Conservation (phyloP, 92 coral and sea anemone genomes). For the Galaxea fascicularis region DNA sequence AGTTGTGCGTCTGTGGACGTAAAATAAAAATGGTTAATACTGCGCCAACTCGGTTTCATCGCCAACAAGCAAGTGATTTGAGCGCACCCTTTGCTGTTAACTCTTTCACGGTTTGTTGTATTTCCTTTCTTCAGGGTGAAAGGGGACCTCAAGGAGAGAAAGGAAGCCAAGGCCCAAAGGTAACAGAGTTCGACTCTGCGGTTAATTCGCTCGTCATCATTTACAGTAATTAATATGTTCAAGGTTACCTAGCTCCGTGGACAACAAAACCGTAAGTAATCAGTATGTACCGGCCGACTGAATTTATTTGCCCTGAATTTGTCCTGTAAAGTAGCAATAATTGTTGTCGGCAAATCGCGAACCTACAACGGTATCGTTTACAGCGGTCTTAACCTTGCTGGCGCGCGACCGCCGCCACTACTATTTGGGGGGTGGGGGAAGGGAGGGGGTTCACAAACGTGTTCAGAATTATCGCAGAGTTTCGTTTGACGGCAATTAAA, state of each 20-base stretch:
- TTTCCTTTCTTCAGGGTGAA: conserved; percentile 28
- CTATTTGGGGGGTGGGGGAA: neutral
- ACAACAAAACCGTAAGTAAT: neutral
- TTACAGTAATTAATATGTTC: neutral
- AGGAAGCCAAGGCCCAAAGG: conserved; percentile 47
- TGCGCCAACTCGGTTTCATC: neutral
- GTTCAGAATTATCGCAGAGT: neutral
- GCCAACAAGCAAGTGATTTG: neutral
- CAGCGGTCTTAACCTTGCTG: conserved; percentile 24
- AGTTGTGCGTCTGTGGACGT: conserved; percentile 3
- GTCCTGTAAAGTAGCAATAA: neutral
- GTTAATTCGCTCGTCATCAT: neutral
- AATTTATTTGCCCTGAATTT: no score
- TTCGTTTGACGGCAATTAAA: conserved; percentile 23
- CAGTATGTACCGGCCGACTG: no score
- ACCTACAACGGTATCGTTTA: conserved; percentile 37
- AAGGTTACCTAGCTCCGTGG: neutral
- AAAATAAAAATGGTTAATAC: neutral
- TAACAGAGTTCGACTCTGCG: neutral
- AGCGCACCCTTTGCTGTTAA: neutral
- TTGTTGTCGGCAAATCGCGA: conserved; percentile 25
- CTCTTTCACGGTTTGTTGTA: neutral
- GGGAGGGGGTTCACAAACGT: conserved; percentile 1
- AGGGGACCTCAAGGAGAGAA: conserved; percentile 45
- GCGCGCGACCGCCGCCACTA: conserved; percentile 2